Conservation (phyloP, 2,888 invertebrate species). For the Aspidiotus rigidus region DNA sequence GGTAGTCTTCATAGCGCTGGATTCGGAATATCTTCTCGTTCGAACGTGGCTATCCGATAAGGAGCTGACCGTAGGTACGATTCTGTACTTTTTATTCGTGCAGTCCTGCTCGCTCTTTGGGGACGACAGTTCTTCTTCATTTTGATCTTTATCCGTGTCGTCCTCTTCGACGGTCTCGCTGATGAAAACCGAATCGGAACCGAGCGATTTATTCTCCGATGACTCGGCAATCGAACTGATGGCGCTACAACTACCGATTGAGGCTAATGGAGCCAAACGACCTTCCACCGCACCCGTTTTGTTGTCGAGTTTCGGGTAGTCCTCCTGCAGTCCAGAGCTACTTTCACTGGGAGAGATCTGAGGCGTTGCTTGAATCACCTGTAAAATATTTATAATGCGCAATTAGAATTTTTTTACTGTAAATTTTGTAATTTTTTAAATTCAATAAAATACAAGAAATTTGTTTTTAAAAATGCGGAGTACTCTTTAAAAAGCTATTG, state of each 20-base stretch:
- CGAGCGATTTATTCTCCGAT: slow-evolving; percentile 27
- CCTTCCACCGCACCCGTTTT: background rate
- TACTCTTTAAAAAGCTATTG: too few species aligned
- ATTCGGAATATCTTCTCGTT: slow-evolving; percentile 25
- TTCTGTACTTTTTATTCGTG: slow-evolving; percentile 31
- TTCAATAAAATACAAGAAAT: too few species aligned
- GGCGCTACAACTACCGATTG: slow-evolving; percentile 31
- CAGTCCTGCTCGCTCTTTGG: slow-evolving; percentile 31
- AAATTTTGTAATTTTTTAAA: too few species aligned
- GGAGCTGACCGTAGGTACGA: slow-evolving; percentile 11
- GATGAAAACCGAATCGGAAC: slow-evolving; percentile 31
- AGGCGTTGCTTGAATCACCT: slow-evolving; percentile 70
- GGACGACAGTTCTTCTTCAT: slow-evolving; percentile 19
- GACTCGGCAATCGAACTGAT: slow-evolving; percentile 20
- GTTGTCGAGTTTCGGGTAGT: slow-evolving; percentile 1
- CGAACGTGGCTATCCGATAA: background rate
- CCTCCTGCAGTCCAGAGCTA: slow-evolving; percentile 35
- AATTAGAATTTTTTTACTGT: too few species aligned
- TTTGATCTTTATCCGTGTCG: slow-evolving; percentile 26
- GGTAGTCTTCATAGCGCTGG: slow-evolving; percentile 6
- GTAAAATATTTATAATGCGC: slow-evolving; percentile 37
- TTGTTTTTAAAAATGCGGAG: background rate
- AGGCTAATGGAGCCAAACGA: slow-evolving; percentile 26
- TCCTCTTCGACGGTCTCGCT: slow-evolving; percentile 27
- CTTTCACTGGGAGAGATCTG: slow-evolving; percentile 72